Percentiles rank a stretch among this genome's conserved stretches.
These are phyloP conservation scores for Bettongia penicillata DNA, from an alignment of 2,113 vertebrate species.

Conservation along the genomic window DNA sequence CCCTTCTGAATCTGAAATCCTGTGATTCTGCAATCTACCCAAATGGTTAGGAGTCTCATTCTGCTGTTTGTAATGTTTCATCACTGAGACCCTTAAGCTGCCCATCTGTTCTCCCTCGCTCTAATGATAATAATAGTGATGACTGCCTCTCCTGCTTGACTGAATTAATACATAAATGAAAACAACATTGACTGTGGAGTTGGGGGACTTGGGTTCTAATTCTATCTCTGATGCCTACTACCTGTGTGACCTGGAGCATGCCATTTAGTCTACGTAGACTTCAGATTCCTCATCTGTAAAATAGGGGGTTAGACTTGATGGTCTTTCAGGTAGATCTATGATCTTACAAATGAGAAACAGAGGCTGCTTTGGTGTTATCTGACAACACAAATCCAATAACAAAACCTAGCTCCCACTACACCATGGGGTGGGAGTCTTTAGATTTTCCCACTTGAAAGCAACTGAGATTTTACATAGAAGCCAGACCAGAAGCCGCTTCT, in stretches of 20 bases:
- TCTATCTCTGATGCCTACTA: background rate
- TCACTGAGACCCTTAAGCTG: background rate
- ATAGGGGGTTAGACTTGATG: background rate
- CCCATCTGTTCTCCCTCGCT: background rate
- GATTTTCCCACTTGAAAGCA: background rate
- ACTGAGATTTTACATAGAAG: background rate
- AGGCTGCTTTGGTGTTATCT: background rate
- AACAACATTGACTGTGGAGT: background rate
- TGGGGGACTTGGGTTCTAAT: background rate
- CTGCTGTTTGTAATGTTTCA: background rate
- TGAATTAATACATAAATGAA: background rate
- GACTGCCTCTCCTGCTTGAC: background rate
- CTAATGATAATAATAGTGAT: background rate
- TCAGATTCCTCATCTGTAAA: background rate
- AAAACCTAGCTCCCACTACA: background rate
- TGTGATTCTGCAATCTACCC: background rate
- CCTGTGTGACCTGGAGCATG: background rate
- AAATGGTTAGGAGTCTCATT: background rate
- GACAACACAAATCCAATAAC: background rate
- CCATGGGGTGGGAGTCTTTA: background rate
- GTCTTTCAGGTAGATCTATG: background rate
- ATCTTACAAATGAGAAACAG: background rate
- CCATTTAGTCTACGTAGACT: background rate
- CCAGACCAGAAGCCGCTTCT: background rate
- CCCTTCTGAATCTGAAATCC: background rate